Evolutionary conservation across 2,113 vertebrate genomes (phyloP).

Genomic region (Archocentrus centrarchus): DNA sequence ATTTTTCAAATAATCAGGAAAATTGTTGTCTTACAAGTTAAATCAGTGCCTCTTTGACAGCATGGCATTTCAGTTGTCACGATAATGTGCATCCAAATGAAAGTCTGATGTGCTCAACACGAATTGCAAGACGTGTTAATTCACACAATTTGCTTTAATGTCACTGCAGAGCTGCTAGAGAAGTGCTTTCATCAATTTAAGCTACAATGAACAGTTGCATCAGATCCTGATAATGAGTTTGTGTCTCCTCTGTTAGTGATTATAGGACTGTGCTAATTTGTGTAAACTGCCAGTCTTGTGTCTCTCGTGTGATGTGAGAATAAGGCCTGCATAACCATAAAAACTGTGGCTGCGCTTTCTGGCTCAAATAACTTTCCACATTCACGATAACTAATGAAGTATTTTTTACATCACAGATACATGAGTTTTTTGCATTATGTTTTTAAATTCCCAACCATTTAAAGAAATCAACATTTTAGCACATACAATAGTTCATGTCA

Average conservation of each 20-base stretch:
- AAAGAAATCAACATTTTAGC: background rate
- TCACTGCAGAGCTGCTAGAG: conserved; percentile 18
- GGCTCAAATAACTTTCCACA: background rate
- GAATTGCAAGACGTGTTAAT: background rate
- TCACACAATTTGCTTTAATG: conserved; percentile 8
- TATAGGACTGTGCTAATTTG: conserved; percentile 26
- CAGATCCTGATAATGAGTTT: conserved; percentile 25
- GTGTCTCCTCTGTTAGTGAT: conserved; percentile 12
- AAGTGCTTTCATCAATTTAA: conserved; percentile 17
- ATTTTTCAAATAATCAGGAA: background rate
- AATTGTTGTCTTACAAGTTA: background rate
- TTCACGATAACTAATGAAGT: background rate
- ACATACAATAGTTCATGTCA: background rate
- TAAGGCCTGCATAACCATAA: background rate
- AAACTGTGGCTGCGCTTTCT: background rate
- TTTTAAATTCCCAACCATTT: background rate
- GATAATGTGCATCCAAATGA: background rate
- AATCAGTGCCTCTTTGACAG: background rate
- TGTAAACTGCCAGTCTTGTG: background rate
- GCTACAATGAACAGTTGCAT: conserved; percentile 25
- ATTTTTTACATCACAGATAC: too few relatives aligned
- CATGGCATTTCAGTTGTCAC: background rate
- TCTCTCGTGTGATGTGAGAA: conserved; percentile 7
- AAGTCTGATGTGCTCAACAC: background rate
- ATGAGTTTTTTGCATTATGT: too few relatives aligned